Base-by-base conservation (phyloP, 2,888 invertebrate species). In the Volucella zonaria region DNA sequence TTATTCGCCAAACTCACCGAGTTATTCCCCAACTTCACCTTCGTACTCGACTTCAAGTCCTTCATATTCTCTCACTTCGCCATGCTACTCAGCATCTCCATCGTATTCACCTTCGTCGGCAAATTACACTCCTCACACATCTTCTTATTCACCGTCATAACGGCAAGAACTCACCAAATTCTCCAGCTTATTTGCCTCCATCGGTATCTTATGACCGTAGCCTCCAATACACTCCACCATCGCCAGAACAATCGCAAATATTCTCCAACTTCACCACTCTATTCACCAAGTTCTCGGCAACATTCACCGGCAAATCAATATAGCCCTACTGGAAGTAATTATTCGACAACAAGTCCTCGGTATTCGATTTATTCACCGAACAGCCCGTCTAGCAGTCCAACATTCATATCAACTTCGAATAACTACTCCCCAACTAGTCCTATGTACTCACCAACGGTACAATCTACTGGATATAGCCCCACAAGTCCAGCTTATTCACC, bases 191-290 rank as follows among this genome's bases (percentile, higher is more conserved):
- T 89, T 96, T 96, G 1, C 97, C 97, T 4, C 95, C 96, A 0
- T 95, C 95, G 2, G 97, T 97, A 0, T 96, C 96, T 0, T 94
- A 82, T 95, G 96, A 83, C 95, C 96, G 71, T 0, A 96, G 95
- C 88, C 97, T 97, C 0, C 95, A 95, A 71, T 97, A 97, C 91
- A 96, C 96, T 0, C 97, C 97, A 0, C 96, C 96, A 0, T 96
- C 96, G 86, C 97, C 97, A 0, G 95, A 95, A 88, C 0, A 96
- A 90, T 18, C 96, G 97, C 73, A 93, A 96, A 88, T 95, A 94
- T 88, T 96, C 96, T 0, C 96, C 96, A 1, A 95, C 96, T 0
- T 95, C 95, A 8, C 97, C 96, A 1, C 94, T 94, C 86, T 97
- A 97, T 89, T 96, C 96, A 0, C 97, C 97, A 0, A 95, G 96